Evolutionary conservation across 2,113 vertebrate genomes (phyloP), one percentile per base, ranked within the genome.

Genomic region (Halcyon malimbica): DNA sequence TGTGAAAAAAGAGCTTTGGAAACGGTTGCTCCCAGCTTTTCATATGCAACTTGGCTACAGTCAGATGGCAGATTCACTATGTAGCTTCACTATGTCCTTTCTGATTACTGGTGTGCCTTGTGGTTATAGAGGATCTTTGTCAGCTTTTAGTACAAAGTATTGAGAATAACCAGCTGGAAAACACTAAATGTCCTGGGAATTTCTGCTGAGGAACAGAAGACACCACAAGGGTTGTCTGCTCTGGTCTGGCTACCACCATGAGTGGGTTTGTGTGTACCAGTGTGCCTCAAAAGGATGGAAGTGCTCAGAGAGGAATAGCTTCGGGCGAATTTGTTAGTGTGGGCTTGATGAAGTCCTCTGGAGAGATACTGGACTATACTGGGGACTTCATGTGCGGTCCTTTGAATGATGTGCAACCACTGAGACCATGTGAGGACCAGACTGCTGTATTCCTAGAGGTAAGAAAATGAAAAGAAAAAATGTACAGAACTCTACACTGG

Each of bases 251-350:
- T 62, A 57, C 44, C 29, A 54, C 25, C 6, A 4, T 23, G 9
- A 14, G 28, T 16, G 25, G 6, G 28, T n/a, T 60, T 35, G 28
- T 41, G 62, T 1, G 2, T 54, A 63, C 9, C 5, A 35, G 25
- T 2, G 11, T 28, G 42, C 11, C 65, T 70, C 0, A 0, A 35
- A 67, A 62, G 24, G 73, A 46, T 9, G 11, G 77, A 70, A 70
- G 39, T 2, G 4, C 33, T 86, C 37, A 6, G 64, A 42, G 39
- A 44, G 16, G 29, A 19, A 56, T 23, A 33, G 20, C 20, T 83
- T 42, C 11, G 20, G 39, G 63, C 18, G 11, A 16, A 21, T 14
- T 31, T 0, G 11, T 28, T 28, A 69, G 44, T 0, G 1, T 17
- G 31, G 71, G 35, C 25, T 84, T 29, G 19, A 9, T 5, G 16